Evolutionary conservation across 2,797 vertebrate species (phyloP).

Genomic region (Enteromius unitaeniatus): DNA sequence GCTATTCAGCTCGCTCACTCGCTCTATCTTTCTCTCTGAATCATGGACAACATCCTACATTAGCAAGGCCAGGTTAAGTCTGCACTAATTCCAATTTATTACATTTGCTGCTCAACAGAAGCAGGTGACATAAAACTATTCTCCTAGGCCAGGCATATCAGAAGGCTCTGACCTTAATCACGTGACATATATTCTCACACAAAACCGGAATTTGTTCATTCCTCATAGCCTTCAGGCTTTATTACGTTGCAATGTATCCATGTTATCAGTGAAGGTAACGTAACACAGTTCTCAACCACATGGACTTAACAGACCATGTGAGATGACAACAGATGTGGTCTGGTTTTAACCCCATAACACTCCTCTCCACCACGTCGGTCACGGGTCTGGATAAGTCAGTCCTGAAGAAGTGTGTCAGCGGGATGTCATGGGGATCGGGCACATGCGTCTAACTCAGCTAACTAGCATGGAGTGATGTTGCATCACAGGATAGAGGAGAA

Average conservation of each 20-base stretch:
- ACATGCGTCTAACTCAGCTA: constrained; percentile 69
- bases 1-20: constrained; percentile 71
- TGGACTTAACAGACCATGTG: not conserved
- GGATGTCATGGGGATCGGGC: constrained; percentile 52
- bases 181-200: constrained; percentile 57
- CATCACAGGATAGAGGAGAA: constrained; percentile 76
- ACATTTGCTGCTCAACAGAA: constrained; percentile 73
- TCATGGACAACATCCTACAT: constrained; percentile 37
- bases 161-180: constrained; percentile 66
- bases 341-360: constrained; percentile 1
- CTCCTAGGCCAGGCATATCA: constrained; percentile 69
- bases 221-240: not conserved
- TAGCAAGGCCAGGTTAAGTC: constrained; percentile 61
- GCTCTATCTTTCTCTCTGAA: not conserved
- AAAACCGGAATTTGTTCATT: not conserved
- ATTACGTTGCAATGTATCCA: not conserved
- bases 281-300: not conserved
- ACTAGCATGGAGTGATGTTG: constrained; percentile 73
- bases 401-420: constrained; percentile 65
- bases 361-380: not conserved
- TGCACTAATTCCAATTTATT: constrained; percentile 71
- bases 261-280: not conserved
- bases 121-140: constrained; percentile 69
- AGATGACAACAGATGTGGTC: constrained; percentile 34
- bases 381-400: not conserved